Base-by-base conservation (phyloP, 2,888 invertebrate species). In the Ommatoiulus sabulosus region DNA sequence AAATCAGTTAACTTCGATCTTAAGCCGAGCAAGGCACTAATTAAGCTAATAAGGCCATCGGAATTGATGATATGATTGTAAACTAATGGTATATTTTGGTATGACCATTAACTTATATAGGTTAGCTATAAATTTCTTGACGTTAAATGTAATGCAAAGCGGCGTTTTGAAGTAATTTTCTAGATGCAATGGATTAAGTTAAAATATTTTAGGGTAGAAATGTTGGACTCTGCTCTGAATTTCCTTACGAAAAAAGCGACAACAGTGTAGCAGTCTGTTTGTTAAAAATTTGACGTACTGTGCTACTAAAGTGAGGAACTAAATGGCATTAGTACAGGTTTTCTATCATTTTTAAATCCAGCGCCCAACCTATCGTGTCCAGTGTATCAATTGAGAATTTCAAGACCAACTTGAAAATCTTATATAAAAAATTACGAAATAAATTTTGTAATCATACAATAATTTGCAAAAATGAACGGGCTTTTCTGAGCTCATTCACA, bases 41-140 rank as follows among this genome's bases (percentile, higher is more conserved):
- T 80, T 80, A 80, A 80, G 35, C 35, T 80, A 80, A 80, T 80
- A 43, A 80, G 80, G 80, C 80, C 80, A 80, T 80, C 80, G 15
- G 80, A 80, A 80, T 43, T 80, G 80, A 35, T 35, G 80, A 80
- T 80, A 80, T 15, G 80, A 3, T 35, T 12, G 80, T 80, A 35
- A 35, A 80, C 35, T 80, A 80, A 35, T 80, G 35, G 35, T 35
- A 80, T 72, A 24, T 24, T 24, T 24, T 24, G 15, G 63, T 20
- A 63, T 80, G 35, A 35, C 80, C 8, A 35, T 80, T 43, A 80
- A 80, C 12, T 80, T 80, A 80, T 80, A 80, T 80, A 80, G 80
- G 80, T 80, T 80, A 80, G 80, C 80, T 15, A 80, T 80, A 80
- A 80, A 80, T 80, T 43, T 80, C 15, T 35, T 35, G 8, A 35